Evolutionary conservation across 2,797 vertebrate species (phyloP), one percentile per base, ranked within the genome.

Genomic region (Pristis pectinata): DNA sequence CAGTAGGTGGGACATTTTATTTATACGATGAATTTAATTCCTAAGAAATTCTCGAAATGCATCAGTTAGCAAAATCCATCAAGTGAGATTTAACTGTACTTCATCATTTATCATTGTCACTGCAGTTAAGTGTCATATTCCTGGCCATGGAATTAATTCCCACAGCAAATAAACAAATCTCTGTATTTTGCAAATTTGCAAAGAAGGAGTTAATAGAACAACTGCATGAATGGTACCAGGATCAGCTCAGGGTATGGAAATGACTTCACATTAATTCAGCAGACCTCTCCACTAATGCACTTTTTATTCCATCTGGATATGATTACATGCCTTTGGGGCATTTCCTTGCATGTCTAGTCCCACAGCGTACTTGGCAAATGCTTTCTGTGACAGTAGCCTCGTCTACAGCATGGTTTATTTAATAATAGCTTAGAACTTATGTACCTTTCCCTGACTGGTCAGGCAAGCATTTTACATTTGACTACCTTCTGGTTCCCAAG

Each of bases 241-340:
- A 76, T 94, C 44, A 19, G 72, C 41, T 92, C 67, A 74, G 64
- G 64, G 37, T 67, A 93, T 93, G 89, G 67, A 93, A 93, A 72
- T 93, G 5, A 56, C 70, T 56, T 72, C 44, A n/a, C 70, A 94
- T 94, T 94, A 76, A 94, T 94, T 76, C 92, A 74, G 92, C 44
- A 94, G 92, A 56, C 67, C 56, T 76, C 44, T 17, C 92, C 30
- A 15, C 70, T 17, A 74, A 94, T 74, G 67, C 41, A 93, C 37
- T 76, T 94, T 56, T 94, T n/a, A 49, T 53, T 94, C 72, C 92
- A 94, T 76, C 70, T 94, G 92, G 92, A 94, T 74, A n/a, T 94
- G 70, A 76, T 94, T 94, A 76, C 92, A 34, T 72, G 44, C 67
- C 72, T 72, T 76, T 76, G 67, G 92, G 44, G 41, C 44, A 53